These are phyloP conservation scores for Nothocercus nigrocapillus DNA, from an alignment of 2,113 vertebrate species.

Conservation along the genomic window DNA sequence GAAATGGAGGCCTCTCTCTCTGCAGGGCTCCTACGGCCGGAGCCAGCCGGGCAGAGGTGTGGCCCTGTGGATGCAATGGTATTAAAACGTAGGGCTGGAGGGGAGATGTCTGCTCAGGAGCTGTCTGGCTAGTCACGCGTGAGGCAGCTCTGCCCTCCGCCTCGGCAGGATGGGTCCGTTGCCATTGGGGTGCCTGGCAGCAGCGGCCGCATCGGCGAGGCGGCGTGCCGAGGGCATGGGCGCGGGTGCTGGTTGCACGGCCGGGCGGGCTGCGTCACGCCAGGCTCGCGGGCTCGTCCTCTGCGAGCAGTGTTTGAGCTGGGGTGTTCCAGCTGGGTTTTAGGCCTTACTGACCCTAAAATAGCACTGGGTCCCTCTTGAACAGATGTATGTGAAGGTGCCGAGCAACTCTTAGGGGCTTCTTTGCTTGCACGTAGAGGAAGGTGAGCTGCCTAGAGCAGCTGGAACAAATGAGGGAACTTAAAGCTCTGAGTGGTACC, in stretches of 20 bases:
- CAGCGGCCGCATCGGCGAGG: accelerated
- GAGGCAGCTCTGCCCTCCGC: background rate
- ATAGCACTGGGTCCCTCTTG: background rate
- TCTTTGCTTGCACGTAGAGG: background rate
- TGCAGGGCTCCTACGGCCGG: background rate
- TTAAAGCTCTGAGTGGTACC: background rate
- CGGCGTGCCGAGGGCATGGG: background rate
- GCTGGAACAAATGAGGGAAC: background rate
- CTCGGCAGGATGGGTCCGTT: background rate
- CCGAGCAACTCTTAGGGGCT: background rate
- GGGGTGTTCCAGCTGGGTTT: background rate
- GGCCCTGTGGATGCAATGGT: background rate
- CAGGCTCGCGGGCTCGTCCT: background rate
- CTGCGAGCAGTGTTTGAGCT: background rate
- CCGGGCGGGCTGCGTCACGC: accelerated
- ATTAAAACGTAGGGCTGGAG: background rate
- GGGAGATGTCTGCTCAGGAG: background rate
- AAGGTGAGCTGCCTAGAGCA: background rate
- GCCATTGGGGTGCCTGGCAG: accelerated
- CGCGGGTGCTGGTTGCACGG: accelerated
- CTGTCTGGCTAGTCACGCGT: background rate
- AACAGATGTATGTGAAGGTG: background rate
- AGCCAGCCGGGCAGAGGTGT: background rate
- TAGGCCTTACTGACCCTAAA: accelerated
- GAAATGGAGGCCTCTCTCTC: background rate